Evolutionary conservation across 2,888 invertebrate species (phyloP).

Genomic region (Campaea margaritaria): DNA sequence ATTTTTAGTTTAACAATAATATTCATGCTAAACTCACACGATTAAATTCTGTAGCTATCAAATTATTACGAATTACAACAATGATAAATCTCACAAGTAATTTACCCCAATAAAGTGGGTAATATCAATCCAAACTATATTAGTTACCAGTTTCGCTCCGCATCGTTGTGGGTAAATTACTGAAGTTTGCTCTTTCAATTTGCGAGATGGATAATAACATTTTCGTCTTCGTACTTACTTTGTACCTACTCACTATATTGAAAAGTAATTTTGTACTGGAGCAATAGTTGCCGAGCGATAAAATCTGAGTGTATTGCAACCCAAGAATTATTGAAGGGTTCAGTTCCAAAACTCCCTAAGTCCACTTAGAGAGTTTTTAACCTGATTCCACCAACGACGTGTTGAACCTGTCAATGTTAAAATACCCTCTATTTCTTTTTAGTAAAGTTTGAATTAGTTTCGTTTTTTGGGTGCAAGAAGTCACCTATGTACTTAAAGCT

Average conservation of each 20-base stretch:
- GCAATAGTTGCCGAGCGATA: background rate
- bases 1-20: no score
- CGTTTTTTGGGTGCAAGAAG: no score
- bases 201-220: constrained; percentile 6
- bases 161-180: constrained; percentile 20
- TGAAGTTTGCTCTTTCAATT: constrained; percentile 26
- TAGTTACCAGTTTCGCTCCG: constrained; percentile 13
- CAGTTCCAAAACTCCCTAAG: no score
- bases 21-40: no score
- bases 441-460: no score
- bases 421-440: no score
- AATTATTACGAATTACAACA: background rate
- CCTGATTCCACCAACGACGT: no score
- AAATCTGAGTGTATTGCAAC: background rate
- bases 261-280: background rate
- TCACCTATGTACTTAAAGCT: no score
- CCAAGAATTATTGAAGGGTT: no score
- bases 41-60: background rate
- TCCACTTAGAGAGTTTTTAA: no score
- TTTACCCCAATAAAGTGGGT: constrained; percentile 15
- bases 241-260: background rate
- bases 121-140: constrained; percentile 25
- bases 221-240: background rate
- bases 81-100: constrained; percentile 4
- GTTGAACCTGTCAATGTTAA: no score